A percentile compares a stretch with the other conserved stretches of the same genome.
Conservation (phyloP, 2,888 invertebrate genomes). For the Choristoneura rosaceana region DNA sequence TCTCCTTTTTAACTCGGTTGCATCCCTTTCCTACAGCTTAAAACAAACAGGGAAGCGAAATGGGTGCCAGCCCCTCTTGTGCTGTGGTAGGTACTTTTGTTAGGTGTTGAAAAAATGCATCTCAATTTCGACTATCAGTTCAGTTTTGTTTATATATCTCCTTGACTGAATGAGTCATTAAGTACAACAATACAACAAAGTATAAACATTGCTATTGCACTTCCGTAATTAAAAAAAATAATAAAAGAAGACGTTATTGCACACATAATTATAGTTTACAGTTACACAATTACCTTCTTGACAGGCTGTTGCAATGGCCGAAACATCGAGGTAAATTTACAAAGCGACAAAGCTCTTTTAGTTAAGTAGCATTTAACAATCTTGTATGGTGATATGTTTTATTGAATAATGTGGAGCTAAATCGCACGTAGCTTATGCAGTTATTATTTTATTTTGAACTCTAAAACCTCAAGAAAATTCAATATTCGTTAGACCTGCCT, state of each 20-base stretch:
- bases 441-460: neutral
- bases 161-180: neutral
- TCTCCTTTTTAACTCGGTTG: neutral
- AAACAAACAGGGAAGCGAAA: neutral
- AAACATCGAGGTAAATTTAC: too few relatives aligned
- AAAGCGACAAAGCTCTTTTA: neutral
- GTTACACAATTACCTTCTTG: too few relatives aligned
- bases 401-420: neutral
- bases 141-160: too few relatives aligned
- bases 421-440: conserved; percentile 18
- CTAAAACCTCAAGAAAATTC: neutral
- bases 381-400: conserved; percentile 31
- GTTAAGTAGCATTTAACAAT: neutral
- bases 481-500: neutral
- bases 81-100: too few relatives aligned
- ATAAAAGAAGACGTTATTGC: neutral
- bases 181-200: neutral
- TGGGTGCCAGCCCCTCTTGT: neutral
- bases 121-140: too few relatives aligned
- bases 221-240: neutral
- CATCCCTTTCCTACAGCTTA: neutral
- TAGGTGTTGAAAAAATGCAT: too few relatives aligned
- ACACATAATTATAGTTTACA: too few relatives aligned
- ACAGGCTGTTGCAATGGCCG: too few relatives aligned
- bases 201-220: neutral